Percentiles rank a stretch among this genome's conserved stretches.
Evolutionary conservation across 1,140 invertebrate genomes (phyloP).

Genomic region (Atta colombica): DNA sequence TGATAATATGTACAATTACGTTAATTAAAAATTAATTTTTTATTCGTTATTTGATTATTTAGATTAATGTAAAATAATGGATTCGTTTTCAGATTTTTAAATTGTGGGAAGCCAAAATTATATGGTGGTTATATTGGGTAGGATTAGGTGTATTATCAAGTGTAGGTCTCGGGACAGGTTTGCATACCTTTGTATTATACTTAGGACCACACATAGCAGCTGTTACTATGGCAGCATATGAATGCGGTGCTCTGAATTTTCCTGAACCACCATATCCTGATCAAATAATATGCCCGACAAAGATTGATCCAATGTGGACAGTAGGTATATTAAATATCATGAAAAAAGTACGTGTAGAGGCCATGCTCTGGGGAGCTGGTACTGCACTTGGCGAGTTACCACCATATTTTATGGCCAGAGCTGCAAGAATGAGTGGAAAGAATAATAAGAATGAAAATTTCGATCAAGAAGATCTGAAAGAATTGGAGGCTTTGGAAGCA

Average conservation of each 20-base stretch:
- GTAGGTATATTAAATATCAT: slow-evolving; percentile 95
- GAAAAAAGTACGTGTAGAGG: slow-evolving; percentile 98
- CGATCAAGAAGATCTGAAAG: slow-evolving; percentile 92
- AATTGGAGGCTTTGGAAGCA: slow-evolving; percentile 91
- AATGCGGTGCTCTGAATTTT: slow-evolving; percentile 97
- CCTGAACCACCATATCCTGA: slow-evolving; percentile 96
- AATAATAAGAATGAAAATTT: slow-evolving; percentile 83
- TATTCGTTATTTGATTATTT: neutral
- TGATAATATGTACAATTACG: neutral
- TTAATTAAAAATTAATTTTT: neutral
- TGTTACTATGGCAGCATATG: slow-evolving; percentile 99
- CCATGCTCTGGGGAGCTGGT: slow-evolving; percentile 99
- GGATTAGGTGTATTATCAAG: slow-evolving; percentile 98
- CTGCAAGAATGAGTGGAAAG: slow-evolving; percentile 92
- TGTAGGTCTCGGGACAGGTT: slow-evolving; percentile 98
- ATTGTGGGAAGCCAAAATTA: slow-evolving; percentile 87
- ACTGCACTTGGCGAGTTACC: slow-evolving; percentile 99
- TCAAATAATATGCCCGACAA: slow-evolving; percentile 93
- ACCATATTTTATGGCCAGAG: slow-evolving; percentile 98
- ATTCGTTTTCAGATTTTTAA: slow-evolving; percentile 85
- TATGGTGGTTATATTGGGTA: slow-evolving; percentile 97
- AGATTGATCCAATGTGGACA: slow-evolving; percentile 87
- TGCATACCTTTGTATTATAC: slow-evolving; percentile 99
- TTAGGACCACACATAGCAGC: slow-evolving; percentile 96
- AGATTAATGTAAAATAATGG: neutral